phyloP scores from a whole-genome alignment of 2,888 invertebrate genomes.

The Sinopyrophorus schimmeli region DNA sequence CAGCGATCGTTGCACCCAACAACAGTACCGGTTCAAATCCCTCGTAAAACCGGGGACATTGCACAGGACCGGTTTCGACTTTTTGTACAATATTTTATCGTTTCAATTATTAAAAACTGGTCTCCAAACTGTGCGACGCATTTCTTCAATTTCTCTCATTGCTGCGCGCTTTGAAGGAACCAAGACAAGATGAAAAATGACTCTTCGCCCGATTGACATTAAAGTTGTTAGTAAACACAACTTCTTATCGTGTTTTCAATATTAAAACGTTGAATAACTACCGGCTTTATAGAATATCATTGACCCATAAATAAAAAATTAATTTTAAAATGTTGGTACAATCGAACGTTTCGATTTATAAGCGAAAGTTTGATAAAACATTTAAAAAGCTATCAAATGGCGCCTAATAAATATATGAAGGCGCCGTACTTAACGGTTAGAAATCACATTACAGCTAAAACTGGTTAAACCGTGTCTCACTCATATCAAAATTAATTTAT shows the following conservation, averaged over 20 bases:
- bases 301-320: background rate
- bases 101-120: slow-evolving; percentile 15
- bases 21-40: slow-evolving; percentile 32
- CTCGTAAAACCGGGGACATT: slow-evolving; percentile 27
- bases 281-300: background rate
- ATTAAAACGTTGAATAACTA: background rate
- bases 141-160: background rate
- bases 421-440: slow-evolving; percentile 1
- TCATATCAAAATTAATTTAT: background rate
- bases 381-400: background rate
- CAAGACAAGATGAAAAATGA: no score
- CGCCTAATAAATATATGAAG: background rate
- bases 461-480: background rate
- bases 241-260: background rate
- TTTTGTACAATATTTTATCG: slow-evolving; percentile 14
- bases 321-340: slow-evolving; percentile 1
- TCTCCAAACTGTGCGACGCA: slow-evolving; percentile 18
- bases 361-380: slow-evolving; percentile 1
- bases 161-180: background rate
- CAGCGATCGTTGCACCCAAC: slow-evolving; percentile 33
- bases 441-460: background rate
- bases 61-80: slow-evolving; percentile 29
- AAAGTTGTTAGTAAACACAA: slow-evolving; percentile 1
- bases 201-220: background rate
- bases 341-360: background rate